Evolutionary conservation across 2,888 invertebrate species (phyloP), one percentile per base, ranked within the genome.

Genomic region (Sinotaia quadrata): DNA sequence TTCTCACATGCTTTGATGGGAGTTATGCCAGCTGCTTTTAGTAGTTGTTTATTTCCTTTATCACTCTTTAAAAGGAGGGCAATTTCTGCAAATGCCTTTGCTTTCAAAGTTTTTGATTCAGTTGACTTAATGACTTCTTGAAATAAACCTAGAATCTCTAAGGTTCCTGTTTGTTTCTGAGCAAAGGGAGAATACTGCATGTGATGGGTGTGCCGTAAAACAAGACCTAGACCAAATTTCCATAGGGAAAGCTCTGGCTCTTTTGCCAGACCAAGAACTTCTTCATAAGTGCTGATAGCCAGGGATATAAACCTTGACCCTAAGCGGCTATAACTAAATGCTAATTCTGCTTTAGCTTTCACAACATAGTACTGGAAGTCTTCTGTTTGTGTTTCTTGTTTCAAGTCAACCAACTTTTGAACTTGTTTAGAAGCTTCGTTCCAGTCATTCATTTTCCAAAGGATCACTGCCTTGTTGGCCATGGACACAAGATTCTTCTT

Each of bases 401-500:
- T 56, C 56, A 56, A 3, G 1, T n/a, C 31, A 21, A 31, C 31
- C 24, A 65, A 18, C 12, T 5, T 7, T 15, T 24, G 2, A 1
- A 65, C 56, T 7, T 24, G 29, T 33, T 56, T 27, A n/a, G 37
- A 3, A 8, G 65, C 65, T 29, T 44, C 21, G 10, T n/a, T 21
- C 0, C 31, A 29, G 7, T 47, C 44, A 12, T 29, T 56, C 21
- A n/a, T 5, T 12, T 18, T 33, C 29, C 33, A 44, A 41, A 56
- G 29, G 12, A 65, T 65, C n/a, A 65, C 54, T 2, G 65, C 65
- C 29, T 65, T 41, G 56, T 65, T 65, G 41, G 65, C 65, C 31
- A 65, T 12, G 15, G 65, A 41, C 37, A 56, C 65, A 29, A 65
- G 7, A 56, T 65, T 65, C 2, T 54, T 52, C 1, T 27, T 31